Percentiles rank a stretch among this genome's conserved stretches.
phyloP scores from a whole-genome alignment of 2,888 invertebrate species.

The Ornithoptera alexandrae region DNA sequence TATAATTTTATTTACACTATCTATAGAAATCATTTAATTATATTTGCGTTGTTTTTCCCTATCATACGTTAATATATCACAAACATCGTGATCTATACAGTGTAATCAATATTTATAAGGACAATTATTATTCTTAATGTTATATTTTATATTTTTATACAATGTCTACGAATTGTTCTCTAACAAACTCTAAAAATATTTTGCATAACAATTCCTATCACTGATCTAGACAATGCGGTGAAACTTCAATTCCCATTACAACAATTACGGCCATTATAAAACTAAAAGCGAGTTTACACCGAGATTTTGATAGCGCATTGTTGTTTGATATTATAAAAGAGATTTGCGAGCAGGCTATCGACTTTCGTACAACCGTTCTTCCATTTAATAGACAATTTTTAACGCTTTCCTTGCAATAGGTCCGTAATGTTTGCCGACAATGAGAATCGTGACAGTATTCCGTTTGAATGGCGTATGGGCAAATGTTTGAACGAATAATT shows the following conservation, averaged over 20 bases:
- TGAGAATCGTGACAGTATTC: conserved; percentile 52
- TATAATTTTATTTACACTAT: too few relatives aligned
- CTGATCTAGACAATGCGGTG: conserved; percentile 20
- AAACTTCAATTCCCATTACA: conserved; percentile 28
- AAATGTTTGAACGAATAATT: conserved; percentile 29
- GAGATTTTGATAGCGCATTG: conserved; percentile 28
- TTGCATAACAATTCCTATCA: conserved; percentile 9
- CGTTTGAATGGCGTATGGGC: conserved; percentile 14
- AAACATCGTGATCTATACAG: too few relatives aligned
- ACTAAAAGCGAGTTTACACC: conserved; percentile 21
- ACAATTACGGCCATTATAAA: conserved; percentile 30
- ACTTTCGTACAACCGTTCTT: conserved; percentile 57
- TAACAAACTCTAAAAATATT: not conserved
- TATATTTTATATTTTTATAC: not conserved
- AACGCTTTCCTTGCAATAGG: conserved; percentile 63
- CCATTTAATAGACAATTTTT: conserved; percentile 61
- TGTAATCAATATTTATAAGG: too few relatives aligned
- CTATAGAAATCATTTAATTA: too few relatives aligned
- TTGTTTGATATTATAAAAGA: conserved; percentile 27
- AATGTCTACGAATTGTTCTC: not conserved
- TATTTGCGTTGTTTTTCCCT: too few relatives aligned
- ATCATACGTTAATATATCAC: too few relatives aligned
- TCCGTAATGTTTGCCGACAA: conserved; percentile 54
- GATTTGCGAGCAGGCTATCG: conserved; percentile 31
- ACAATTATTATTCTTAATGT: not conserved